These are phyloP conservation scores for Tarsius wallacei DNA, from an alignment of 2,797 vertebrate genomes.

Conservation along the genomic window DNA sequence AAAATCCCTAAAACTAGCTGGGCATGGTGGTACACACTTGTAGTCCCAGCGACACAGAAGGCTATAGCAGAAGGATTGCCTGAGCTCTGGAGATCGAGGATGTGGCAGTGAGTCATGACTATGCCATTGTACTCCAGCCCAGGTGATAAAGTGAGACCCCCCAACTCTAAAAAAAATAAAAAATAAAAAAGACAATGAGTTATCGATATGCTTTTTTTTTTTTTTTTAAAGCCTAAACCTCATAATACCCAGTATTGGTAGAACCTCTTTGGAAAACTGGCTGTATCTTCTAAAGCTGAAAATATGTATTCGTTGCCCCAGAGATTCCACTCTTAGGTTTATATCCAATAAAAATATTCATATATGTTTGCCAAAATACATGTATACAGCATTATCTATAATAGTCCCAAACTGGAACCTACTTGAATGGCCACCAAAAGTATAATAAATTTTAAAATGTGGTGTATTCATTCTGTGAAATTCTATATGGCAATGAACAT, in stretches of 20 bases:
- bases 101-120: too few relatives aligned
- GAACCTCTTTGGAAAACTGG: background rate
- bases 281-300: slow-evolving; percentile 26
- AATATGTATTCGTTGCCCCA: background rate
- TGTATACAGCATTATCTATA: background rate
- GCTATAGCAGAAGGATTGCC: too few relatives aligned
- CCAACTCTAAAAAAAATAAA: too few relatives aligned
- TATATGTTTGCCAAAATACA: background rate
- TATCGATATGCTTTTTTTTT: too few relatives aligned
- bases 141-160: too few relatives aligned
- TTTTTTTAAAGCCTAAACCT: background rate
- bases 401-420: background rate
- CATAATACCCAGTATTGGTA: background rate
- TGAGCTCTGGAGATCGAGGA: too few relatives aligned
- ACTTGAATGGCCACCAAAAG: background rate
- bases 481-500: background rate
- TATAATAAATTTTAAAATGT: background rate
- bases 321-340: slow-evolving; percentile 5
- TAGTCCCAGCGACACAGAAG: too few relatives aligned
- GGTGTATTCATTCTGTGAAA: background rate
- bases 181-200: background rate
- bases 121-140: too few relatives aligned
- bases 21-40: too few relatives aligned
- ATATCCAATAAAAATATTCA: background rate
- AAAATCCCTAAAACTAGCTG: too few relatives aligned